Base-by-base conservation (phyloP, 2,888 invertebrate species). In the Rhingia rostrata region DNA sequence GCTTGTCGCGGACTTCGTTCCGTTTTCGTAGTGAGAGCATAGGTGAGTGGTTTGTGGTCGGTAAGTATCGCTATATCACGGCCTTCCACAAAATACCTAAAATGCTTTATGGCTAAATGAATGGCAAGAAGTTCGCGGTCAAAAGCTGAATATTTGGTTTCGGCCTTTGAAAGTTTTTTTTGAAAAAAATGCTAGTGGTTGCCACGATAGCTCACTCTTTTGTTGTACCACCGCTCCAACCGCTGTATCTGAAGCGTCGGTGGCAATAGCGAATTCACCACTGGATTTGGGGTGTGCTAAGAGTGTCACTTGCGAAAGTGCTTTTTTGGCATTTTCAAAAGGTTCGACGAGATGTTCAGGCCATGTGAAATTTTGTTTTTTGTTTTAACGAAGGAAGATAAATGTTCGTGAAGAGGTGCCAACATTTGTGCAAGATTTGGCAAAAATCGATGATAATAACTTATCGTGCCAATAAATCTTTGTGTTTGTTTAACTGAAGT, bases 141-240 rank as follows among this genome's bases (percentile, higher is more conserved):
- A 63, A 86, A 88, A 1, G 88, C 73, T 53, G 86, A 86, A 81
- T 88, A 89, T 30, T 86, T 88, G 2, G 3, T 43, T 70, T 89
- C 87, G 0, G 88, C 63, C 0, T 67, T 30, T 10, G 61, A 83
- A 0, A 89, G 74, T 64, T 88, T 88, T n/a, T 64, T 75, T 86
- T 0, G 88, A 87, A 74, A 88, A 89, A 47, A 88, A 89, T 0
- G 64, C 80, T 2, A 88, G 66, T 4, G 88, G 87, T 60, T 87
- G 45, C 88, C 88, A 88, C 0, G 4, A 43, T 4, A 54, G 66
- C 0, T 69, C 54, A 9, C 54, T 60, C 3, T 32, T 32, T 63
- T 89, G 87, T 35, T 89, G 86, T 9, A 89, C 60, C 0, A 78
- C 87, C 0, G 86, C 88, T 0, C 88, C 88, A 4, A 88, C 69